Evolutionary conservation across 2,888 invertebrate genomes (phyloP), one percentile per base, ranked within the genome.

Genomic region (Ectropis crepuscularia): DNA sequence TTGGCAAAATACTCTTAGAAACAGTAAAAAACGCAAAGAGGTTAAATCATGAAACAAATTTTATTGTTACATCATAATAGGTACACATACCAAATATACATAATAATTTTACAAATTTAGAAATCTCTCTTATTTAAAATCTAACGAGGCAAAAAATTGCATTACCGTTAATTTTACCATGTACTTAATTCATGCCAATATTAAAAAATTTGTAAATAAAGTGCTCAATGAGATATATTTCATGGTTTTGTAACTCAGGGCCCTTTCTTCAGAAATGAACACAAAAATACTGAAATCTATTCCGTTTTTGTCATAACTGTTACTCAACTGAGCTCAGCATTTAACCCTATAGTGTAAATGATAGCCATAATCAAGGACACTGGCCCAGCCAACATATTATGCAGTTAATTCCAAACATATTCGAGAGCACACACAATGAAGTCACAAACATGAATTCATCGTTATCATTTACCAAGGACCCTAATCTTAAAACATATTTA

Each of bases 1-100:
- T 28, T 28, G 16, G 11, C 6, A 37, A n/a, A 28, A 7, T 6
- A 36, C 6, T 11, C 7, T 38, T 10, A 55, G 43, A 36, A 4
- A n/a, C 8, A 47, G 8, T 6, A 51, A 51, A 51, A 8, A 28
- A 28, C 16, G 4, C 48, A 47, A 60, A 46, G 58, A 61, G 10
- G 45, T 53, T 60, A 61, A 10, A 54, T 65, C 68, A 62, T 68
- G 65, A 75, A 76, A 78, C 75, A 69, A 60, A 50, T 65, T 75
- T 73, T 77, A 78, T 75, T 79, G 69, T 73, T 72, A 69, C 75
- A 75, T 80, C 74, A 73, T 73, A 42, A 51, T 72, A 78, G 71
- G 68, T 76, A 75, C 75, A 73, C 69, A 68, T 77, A 78, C 79
- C 78, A 82, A 84, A 85, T 85, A 83, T 83, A 84, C 83, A 83